Percentiles rank a stretch among this genome's conserved stretches.
Evolutionary conservation across 2,113 vertebrate genomes (phyloP).

Genomic region (Ammodramus savannarum): DNA sequence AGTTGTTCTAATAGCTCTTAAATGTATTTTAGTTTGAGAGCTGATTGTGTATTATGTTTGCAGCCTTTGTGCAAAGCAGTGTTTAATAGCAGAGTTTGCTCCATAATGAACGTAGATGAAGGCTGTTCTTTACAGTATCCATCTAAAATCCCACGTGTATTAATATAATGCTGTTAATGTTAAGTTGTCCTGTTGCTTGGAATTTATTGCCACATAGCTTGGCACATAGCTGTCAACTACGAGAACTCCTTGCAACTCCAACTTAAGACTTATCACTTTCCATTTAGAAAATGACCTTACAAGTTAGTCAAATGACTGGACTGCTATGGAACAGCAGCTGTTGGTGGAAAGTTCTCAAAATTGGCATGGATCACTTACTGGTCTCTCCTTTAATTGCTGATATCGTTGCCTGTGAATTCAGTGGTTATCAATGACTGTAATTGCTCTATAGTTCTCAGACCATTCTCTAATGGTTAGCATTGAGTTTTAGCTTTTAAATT

Average conservation of each 20-base stretch:
- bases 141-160: neutral
- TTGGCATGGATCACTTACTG: neutral
- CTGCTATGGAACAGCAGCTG: neutral
- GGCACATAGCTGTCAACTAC: neutral
- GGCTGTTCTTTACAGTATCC: neutral
- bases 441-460: neutral
- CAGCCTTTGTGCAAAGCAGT: neutral
- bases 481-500: neutral
- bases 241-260: neutral
- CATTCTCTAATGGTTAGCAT: neutral
- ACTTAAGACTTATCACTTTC: neutral
- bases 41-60: neutral
- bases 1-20: neutral
- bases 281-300: neutral
- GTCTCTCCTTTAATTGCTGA: neutral
- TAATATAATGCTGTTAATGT: neutral
- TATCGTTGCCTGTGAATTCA: neutral
- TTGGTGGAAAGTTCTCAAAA: neutral
- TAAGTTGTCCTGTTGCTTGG: neutral
- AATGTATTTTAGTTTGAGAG: neutral
- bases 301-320: neutral
- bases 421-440: neutral
- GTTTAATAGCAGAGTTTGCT: neutral
- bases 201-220: neutral
- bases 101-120: neutral